These are phyloP conservation scores for Troides oblongomaculatus DNA, from an alignment of 2,888 invertebrate genomes.

Conservation along the genomic window DNA sequence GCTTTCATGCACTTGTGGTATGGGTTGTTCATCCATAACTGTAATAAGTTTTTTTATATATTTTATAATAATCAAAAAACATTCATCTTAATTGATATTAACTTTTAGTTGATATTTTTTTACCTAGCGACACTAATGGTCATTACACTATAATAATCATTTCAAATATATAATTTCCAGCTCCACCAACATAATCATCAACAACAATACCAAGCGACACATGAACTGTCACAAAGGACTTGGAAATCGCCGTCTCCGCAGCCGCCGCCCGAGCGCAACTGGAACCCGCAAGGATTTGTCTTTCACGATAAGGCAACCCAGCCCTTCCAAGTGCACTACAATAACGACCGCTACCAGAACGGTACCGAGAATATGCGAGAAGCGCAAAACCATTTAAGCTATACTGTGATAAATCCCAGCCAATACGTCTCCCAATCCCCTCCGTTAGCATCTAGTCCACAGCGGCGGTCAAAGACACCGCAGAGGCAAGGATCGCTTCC, in stretches of 20 bases:
- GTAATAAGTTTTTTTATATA: background rate
- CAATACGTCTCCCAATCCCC: slow-evolving; percentile 78
- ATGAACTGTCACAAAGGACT: slow-evolving; percentile 61
- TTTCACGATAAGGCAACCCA: slow-evolving; percentile 80
- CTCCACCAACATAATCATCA: slow-evolving; percentile 58
- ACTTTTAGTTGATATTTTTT: background rate
- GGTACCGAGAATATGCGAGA: slow-evolving; percentile 80
- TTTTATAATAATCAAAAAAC: too few relatives aligned
- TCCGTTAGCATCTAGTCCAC: slow-evolving; percentile 82
- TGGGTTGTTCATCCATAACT: slow-evolving; percentile 1
- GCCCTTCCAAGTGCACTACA: slow-evolving; percentile 64
- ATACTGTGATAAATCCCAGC: slow-evolving; percentile 79
- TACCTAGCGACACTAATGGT: background rate
- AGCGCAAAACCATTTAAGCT: slow-evolving; percentile 77
- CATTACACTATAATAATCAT: background rate
- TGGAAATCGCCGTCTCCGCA: slow-evolving; percentile 59
- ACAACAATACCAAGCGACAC: slow-evolving; percentile 45
- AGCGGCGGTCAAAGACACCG: slow-evolving; percentile 80
- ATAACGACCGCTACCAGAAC: slow-evolving; percentile 81
- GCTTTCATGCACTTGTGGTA: slow-evolving; percentile 8
- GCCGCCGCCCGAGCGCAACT: slow-evolving; percentile 55
- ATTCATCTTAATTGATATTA: background rate
- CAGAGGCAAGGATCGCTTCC: slow-evolving; percentile 79
- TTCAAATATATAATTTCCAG: slow-evolving; percentile 43
- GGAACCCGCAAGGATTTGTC: slow-evolving; percentile 82